These are phyloP conservation scores for Stictonetta naevosa DNA, from an alignment of 2,113 vertebrate genomes.

Conservation along the genomic window DNA sequence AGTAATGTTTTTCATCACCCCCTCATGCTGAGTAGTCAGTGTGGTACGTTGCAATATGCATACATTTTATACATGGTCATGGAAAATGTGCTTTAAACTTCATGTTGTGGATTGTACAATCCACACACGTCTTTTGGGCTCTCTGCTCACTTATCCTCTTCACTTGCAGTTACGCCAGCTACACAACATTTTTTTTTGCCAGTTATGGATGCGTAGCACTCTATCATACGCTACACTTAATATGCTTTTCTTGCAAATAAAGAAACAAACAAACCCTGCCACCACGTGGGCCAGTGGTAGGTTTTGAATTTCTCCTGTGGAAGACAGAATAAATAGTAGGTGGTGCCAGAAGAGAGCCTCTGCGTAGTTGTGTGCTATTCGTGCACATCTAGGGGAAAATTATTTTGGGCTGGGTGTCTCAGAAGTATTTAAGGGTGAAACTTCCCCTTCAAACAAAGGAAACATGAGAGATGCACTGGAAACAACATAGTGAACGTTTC, in stretches of 20 bases:
- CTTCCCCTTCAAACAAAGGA: not conserved
- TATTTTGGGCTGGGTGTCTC: not conserved
- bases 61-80: fast-evolving
- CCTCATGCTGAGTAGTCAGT: fast-evolving
- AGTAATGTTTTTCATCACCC: not conserved
- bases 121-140: not conserved
- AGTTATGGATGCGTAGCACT: not conserved
- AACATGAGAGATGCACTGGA: not conserved
- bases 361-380: not conserved
- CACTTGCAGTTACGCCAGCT: not conserved
- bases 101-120: fast-evolving
- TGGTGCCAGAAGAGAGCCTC: not conserved
- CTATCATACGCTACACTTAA: not conserved
- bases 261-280: not conserved
- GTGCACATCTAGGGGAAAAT: fast-evolving
- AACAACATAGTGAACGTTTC: not conserved
- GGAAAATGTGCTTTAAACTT: not conserved
- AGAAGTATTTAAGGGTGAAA: not conserved
- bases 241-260: not conserved
- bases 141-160: not conserved
- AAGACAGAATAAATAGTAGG: not conserved
- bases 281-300: not conserved
- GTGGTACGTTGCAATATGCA: not conserved
- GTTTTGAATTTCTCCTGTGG: not conserved
- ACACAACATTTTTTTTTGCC: not conserved